Base-by-base conservation (phyloP, 64 coral and sea anemone species). In the Exaiptasia diaphana region DNA sequence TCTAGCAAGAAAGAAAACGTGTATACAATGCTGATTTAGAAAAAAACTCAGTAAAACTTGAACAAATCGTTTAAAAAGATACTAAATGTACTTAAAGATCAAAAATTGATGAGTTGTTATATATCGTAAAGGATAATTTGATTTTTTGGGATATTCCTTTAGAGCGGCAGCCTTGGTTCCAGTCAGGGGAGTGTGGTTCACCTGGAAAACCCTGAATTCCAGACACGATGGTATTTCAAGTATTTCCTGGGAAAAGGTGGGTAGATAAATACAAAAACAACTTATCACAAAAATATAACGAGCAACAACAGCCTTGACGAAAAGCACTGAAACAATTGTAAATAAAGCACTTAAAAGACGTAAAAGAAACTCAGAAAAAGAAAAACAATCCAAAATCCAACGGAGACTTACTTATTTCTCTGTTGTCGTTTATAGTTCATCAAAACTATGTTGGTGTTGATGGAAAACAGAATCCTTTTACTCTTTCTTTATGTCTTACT, bases 191-290 rank as follows among this genome's bases (percentile, higher is more conserved):
- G 85, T 82, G 80, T 91, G 28, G 90, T 99, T 48, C 95, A 99
- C 44, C 71, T 99, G 8, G 95, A 99, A 52, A 99, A 99, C 50
- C 95, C 95, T 2, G 95, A 99, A 55, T 99, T 87, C 27, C 89
- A 99, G 75, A 99, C 95, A 26, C 84, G 95, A 53, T 99, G 95
- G 95, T 99, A 99, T 67, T 99, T 99, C 84, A 99, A 99, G 67
- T 99, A 99, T 64, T 99, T 92, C 71, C 57, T 99, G n/a, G 95
- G 95, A 53, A 92, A 85, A 92, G 78, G 93, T 97, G 41, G 2
- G 28, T 4, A 27, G 21, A 13, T 60, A 38, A 8, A 15, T 8
- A 38, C 24, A 15, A 70, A 70, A 50, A 59, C 29, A 59, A 11
- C 29, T 20, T 59, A 13, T 20, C 55, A 11, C n/a, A 59, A 59